These are phyloP conservation scores for Rhagoletis pomonella DNA, from an alignment of 1,140 invertebrate genomes.

Conservation along the genomic window DNA sequence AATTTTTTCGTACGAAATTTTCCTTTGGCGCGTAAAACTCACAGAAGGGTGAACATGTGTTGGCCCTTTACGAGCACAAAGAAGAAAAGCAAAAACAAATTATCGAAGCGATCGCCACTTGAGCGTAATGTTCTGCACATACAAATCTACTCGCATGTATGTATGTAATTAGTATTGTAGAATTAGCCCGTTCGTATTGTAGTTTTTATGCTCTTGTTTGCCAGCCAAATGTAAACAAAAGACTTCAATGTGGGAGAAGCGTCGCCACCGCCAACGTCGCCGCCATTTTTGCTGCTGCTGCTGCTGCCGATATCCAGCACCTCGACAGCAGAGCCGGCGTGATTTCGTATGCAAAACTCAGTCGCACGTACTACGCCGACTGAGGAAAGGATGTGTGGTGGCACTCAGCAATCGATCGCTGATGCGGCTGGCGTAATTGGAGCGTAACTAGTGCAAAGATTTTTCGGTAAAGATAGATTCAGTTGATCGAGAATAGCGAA, in stretches of 20 bases:
- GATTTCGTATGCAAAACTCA: background rate
- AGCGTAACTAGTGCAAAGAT: constrained; percentile 59
- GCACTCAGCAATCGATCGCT: background rate
- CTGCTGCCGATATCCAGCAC: background rate
- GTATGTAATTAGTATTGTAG: constrained; percentile 33
- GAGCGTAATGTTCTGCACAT: background rate
- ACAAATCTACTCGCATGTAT: background rate
- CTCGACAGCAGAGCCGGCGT: background rate
- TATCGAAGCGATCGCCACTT: constrained; percentile 20
- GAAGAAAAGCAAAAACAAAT: background rate
- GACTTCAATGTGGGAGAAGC: constrained; percentile 42
- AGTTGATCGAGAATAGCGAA: constrained; percentile 67
- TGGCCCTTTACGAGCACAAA: background rate
- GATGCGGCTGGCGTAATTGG: constrained; percentile 46
- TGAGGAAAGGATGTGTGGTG: constrained; percentile 23
- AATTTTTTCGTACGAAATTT: background rate
- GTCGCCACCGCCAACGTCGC: background rate
- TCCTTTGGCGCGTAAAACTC: background rate
- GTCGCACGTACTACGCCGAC: background rate
- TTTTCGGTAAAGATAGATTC: constrained; percentile 53
- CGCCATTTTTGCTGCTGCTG: background rate
- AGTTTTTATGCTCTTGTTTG: constrained; percentile 48
- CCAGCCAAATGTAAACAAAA: constrained; percentile 49
- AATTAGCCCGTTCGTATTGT: constrained; percentile 29
- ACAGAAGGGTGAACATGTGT: constrained; percentile 16